phyloP scores from a whole-genome alignment of 2,113 vertebrate genomes.

The Hucho hucho region DNA sequence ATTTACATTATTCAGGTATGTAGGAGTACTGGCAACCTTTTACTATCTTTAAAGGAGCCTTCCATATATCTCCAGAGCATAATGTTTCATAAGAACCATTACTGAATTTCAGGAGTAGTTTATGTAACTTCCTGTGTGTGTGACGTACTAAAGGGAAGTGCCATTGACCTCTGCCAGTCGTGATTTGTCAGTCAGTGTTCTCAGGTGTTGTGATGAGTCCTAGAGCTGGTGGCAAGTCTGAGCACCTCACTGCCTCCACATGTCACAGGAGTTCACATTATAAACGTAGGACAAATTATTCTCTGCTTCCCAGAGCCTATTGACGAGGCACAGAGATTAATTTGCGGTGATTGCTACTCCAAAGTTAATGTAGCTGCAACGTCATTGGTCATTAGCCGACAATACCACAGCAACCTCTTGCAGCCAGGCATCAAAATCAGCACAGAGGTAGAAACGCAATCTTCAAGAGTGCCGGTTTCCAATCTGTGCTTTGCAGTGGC shows the following conservation, averaged over 20 bases:
- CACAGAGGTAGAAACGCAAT: constrained; percentile 1
- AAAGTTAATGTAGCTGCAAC: constrained; percentile 37
- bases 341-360: constrained; percentile 41
- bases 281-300: constrained; percentile 25
- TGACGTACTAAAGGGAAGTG: neutral
- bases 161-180: neutral
- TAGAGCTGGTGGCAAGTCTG: constrained; percentile 11
- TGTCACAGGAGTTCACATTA: constrained; percentile 22
- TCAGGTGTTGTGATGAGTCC: constrained; percentile 7
- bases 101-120: neutral
- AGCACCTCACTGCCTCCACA: neutral
- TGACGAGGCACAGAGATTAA: constrained; percentile 37
- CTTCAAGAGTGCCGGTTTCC: constrained; percentile 6
- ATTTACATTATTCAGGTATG: neutral
- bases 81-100: neutral
- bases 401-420: constrained; percentile 24
- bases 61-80: neutral
- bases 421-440: constrained; percentile 8
- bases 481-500: neutral
- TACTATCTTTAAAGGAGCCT: neutral
- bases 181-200: constrained; percentile 17
- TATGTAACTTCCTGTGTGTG: neutral
- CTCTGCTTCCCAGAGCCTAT: constrained; percentile 10
- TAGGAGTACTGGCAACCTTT: neutral
- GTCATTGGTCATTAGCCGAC: constrained; percentile 8